Evolutionary conservation across 2,888 invertebrate genomes (phyloP).

Genomic region (Drosophila tanythrix): DNA sequence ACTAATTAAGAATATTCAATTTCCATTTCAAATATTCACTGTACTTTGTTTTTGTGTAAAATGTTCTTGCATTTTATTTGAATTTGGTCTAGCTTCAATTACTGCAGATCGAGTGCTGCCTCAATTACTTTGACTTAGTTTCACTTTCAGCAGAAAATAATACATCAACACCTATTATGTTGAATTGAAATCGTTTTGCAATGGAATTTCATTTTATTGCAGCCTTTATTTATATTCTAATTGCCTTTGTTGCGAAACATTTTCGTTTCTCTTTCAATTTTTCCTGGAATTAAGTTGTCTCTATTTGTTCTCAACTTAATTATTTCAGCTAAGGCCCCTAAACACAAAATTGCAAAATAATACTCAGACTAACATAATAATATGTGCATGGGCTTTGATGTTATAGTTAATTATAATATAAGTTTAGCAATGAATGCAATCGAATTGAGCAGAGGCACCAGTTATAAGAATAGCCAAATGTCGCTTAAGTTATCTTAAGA

Average conservation of each 20-base stretch:
- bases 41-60: constrained; percentile 5
- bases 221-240: constrained; percentile 1
- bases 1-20: constrained; percentile 50
- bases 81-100: constrained; percentile 32
- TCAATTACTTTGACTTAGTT: constrained; percentile 15
- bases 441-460: not conserved
- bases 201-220: not conserved
- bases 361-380: no score
- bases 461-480: not conserved
- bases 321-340: not conserved
- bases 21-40: constrained; percentile 25
- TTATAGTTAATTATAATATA: no score
- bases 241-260: not conserved
- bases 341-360: not conserved
- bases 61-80: constrained; percentile 26
- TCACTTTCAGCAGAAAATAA: constrained; percentile 5
- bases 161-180: constrained; percentile 6
- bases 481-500: not conserved
- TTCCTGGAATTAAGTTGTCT: not conserved
- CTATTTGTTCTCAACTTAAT: not conserved
- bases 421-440: no score
- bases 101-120: constrained; percentile 4
- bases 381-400: no score
- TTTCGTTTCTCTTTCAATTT: not conserved
- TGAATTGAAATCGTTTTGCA: not conserved